Evolutionary conservation across 2,113 vertebrate species (phyloP).

Genomic region (Salvelinus namaycush): DNA sequence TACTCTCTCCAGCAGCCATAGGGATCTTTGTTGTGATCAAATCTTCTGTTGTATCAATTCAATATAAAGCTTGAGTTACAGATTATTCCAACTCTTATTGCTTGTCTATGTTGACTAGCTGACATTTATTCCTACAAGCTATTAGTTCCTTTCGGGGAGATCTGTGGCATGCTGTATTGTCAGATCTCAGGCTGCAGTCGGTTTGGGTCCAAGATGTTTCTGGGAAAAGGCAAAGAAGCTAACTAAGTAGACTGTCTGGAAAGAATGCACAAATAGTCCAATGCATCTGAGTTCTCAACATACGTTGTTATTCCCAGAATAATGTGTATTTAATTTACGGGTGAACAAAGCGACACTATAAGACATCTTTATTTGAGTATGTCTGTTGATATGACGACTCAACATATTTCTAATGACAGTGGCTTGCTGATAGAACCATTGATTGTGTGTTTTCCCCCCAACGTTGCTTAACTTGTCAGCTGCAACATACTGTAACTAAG

Average conservation of each 20-base stretch:
- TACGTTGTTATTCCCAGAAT: slow-evolving; percentile 7
- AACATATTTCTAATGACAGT: neutral
- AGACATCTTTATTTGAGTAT: slow-evolving; percentile 3
- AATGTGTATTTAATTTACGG: slow-evolving; percentile 13
- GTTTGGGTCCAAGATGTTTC: slow-evolving; percentile 28
- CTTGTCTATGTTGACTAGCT: slow-evolving; percentile 5
- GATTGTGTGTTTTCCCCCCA: neutral
- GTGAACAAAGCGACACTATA: slow-evolving; percentile 15
- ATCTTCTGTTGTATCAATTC: neutral
- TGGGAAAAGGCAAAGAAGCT: slow-evolving; percentile 35
- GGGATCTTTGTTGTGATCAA: neutral
- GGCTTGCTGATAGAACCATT: neutral
- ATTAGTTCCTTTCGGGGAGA: neutral
- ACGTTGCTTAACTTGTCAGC: neutral
- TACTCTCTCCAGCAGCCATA: neutral
- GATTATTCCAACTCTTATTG: neutral
- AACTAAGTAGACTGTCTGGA: slow-evolving; percentile 35
- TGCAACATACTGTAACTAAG: neutral
- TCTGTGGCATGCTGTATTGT: slow-evolving; percentile 2
- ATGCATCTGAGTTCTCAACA: slow-evolving; percentile 16
- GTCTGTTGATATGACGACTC: slow-evolving; percentile 21
- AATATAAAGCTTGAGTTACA: neutral
- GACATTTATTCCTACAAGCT: neutral
- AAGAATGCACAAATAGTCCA: slow-evolving; percentile 32
- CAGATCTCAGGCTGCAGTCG: neutral